Evolutionary conservation across 2,113 vertebrate species (phyloP), one percentile per base, ranked within the genome.

Genomic region (Toxostoma redivivum): DNA sequence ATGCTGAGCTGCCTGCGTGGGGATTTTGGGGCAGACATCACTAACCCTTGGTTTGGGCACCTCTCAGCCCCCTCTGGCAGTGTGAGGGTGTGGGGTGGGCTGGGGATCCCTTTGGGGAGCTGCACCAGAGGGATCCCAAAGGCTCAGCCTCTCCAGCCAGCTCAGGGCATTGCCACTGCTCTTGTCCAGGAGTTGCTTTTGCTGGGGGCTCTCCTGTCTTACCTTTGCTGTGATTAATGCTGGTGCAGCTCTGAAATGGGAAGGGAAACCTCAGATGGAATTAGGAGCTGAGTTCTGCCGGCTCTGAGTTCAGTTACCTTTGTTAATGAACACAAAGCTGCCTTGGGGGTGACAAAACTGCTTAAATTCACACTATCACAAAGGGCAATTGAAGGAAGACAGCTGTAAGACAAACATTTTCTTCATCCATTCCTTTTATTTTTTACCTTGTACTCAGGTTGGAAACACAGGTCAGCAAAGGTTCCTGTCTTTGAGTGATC

Each of bases 81-180:
- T 0, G 1, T 12, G 47, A 44, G 44, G 48, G 5, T 11, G 37
- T 24, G 73, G 76, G 60, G 23, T 84, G 33, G 76, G 60, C 21
- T 84, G 33, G 51, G 10, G 37, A 38, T 51, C 14, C 27, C 21
- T 53, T n/a, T 21, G 78, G 19, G 3, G 38, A 65, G 54, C 65
- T 64, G 25, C 0, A 0, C 28, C 31, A 4, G 12, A 35, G n/a
- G 23, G 11, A 1, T 31, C 45, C 22, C 0, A 0, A 37, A 80
- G 21, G 42, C 22, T 54, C 64, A 58, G 13, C 37, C 48, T 69
- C 40, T 70, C 18, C 42, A 12, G 24, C 37, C 11, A 20, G 47
- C 51, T 24, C 15, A 51, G 54, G 24, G 23, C 44, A n/a, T 23
- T 7, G 10, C 28, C 37, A 3, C 20, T 30, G 10, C 22, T 27